Evolutionary conservation across 2,888 invertebrate genomes (phyloP), one percentile per base, ranked within the genome.

Genomic region (Parelbella ahira): DNA sequence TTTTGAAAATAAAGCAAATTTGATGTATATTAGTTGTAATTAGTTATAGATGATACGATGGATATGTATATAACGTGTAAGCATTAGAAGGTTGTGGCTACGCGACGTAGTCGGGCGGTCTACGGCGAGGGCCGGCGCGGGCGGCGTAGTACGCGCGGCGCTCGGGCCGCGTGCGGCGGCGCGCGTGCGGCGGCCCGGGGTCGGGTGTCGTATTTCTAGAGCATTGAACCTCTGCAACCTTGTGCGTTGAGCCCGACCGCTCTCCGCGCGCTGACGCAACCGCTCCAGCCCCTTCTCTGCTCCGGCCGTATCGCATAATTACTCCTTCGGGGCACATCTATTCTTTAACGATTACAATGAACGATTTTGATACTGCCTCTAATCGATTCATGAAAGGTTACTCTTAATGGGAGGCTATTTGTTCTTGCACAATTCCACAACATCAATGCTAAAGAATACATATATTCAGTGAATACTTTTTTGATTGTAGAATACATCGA

Each of bases 211-310:
- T 83, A 81, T 84, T 84, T 84, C 81, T 87, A 84, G 87, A 86
- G 82, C 86, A 84, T 84, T 87, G 86, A 87, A 86, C 86, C 81
- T 83, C 75, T 73, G 77, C 86, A 86, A 86, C 87, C 87, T 87
- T 87, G 87, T 83, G 76, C 75, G 72, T 86, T 86, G 86, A 84
- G 82, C 58, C 70, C 77, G 76, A 64, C 84, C 86, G 79, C 81
- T 83, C 84, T 82, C 84, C 67, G 76, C 60, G 63, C 67, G 72
- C 75, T 84, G 82, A 84, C 81, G 84, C 84, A 86, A 86, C 74
- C 64, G 52, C 68, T 71, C 58, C 78, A 81, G 81, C 82, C 80
- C 84, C 81, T 83, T 83, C 86, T 82, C 81, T 65, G 58, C 65
- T 66, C 54, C 69, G 62, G 63, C 68, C 64, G 67, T n/a, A 78